Evolutionary conservation across 2,888 invertebrate genomes (phyloP).

Genomic region (Phortica magna): DNA sequence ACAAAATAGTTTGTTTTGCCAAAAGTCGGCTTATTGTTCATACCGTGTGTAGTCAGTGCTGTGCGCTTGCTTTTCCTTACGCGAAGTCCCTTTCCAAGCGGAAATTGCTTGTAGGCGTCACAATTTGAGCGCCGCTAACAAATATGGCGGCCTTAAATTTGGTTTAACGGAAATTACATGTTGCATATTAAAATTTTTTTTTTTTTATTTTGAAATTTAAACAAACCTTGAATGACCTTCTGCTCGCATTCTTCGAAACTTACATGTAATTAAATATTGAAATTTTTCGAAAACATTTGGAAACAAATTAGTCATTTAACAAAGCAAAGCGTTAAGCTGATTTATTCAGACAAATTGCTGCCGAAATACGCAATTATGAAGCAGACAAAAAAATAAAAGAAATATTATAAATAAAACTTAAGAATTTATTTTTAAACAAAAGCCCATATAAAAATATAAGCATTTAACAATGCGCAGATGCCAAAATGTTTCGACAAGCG

Average conservation of each 20-base stretch:
- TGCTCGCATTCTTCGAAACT: not conserved
- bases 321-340: constrained; percentile 18
- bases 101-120: constrained; percentile 8
- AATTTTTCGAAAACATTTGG: not conserved
- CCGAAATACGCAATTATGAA: constrained; percentile 28
- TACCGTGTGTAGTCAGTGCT: not conserved
- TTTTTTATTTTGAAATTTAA: not conserved
- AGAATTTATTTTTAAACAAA: constrained; percentile 4
- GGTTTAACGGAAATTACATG: not conserved
- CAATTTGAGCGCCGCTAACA: not conserved
- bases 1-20: constrained; percentile 6
- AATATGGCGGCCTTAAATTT: not conserved
- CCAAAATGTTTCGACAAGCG: not conserved
- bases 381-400: no score
- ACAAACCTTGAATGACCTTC: not conserved
- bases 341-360: constrained; percentile 11
- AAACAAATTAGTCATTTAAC: constrained; percentile 22
- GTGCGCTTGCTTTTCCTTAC: not conserved
- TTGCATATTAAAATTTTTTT: not conserved
- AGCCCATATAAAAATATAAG: not conserved
- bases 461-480: not conserved
- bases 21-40: not conserved
- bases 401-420: constrained; percentile 18
- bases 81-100: not conserved
- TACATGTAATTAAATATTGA: constrained; percentile 16